Base-by-base conservation (phyloP, 2,113 vertebrate genomes). In the Microtus richardsoni region DNA sequence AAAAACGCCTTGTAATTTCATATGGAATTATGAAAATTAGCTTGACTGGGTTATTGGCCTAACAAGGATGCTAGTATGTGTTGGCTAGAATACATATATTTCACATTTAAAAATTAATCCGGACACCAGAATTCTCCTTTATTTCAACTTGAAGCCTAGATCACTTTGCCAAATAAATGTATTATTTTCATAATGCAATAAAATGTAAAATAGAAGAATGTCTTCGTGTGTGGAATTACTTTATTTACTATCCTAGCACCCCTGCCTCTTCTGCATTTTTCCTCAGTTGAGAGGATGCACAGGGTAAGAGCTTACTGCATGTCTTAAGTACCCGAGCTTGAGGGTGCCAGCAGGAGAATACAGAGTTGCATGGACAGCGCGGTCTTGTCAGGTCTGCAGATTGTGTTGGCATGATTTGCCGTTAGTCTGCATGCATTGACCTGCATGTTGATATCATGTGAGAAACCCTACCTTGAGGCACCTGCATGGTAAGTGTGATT, bases 171-270 rank as follows among this genome's bases (percentile, higher is more conserved):
- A 97, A 98, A 97, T 96, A 96, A 97, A 97, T 97, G 97, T 98
- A 94, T 97, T 98, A 97, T 98, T 97, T 98, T 98, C 97, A 83
- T 98, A 98, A 97, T 97, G 95, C 97, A 98, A 98, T 98, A 97
- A 98, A 98, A 94, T 97, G 94, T 89, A 96, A 96, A 97, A 92
- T 96, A 98, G 96, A 97, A 95, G 84, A 96, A 33, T 91, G 44
- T 58, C 70, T 94, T 93, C 39, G 89, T 89, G 96, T 96, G 97
- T 97, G 96, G 71, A 96, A 93, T 97, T 91, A 94, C 30, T 96
- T 97, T 91, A 92, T 96, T 97, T 96, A 62, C 60, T 66, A 11
- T 93, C 71, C 36, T 75, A 41, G 52, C 83, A 86, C 16, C 74
- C 60, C 44, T 41, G 21, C 12, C 2, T 26, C 10, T 24, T 70